Percentiles rank a stretch among this genome's conserved stretches.
phyloP scores from a whole-genome alignment of 2,113 vertebrate species.

The Gambusia affinis region DNA sequence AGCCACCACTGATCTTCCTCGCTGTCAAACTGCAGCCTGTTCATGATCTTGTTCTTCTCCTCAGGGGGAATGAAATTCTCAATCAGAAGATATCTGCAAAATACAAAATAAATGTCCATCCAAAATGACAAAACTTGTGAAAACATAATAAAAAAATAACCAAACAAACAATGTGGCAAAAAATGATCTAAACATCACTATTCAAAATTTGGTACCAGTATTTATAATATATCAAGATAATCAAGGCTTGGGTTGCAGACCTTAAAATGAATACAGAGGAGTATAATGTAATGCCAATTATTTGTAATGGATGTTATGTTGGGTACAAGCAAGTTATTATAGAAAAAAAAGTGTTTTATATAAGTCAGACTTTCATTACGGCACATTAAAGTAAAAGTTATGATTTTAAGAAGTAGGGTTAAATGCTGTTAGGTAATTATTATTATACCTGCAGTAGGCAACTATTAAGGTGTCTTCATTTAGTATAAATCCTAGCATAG shows the following conservation, averaged over 20 bases:
- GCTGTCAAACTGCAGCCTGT: slow-evolving; percentile 89
- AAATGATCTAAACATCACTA: neutral
- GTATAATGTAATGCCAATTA: no score
- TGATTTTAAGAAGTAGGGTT: no score
- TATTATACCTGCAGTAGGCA: no score
- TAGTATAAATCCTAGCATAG: no score
- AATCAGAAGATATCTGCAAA: slow-evolving; percentile 90
- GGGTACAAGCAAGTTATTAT: no score
- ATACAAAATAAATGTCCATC: slow-evolving; percentile 27
- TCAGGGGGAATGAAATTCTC: slow-evolving; percentile 97
- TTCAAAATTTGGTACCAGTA: neutral
- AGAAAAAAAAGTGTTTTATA: no score
- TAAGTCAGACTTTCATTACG: no score
- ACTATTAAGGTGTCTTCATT: no score
- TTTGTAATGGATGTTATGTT: no score
- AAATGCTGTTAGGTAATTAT: no score
- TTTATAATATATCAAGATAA: neutral
- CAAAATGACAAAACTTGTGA: neutral
- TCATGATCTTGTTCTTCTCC: slow-evolving; percentile 97
- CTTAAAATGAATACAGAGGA: neutral
- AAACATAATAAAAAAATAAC: neutral
- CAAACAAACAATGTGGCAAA: neutral
- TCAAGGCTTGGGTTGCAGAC: neutral
- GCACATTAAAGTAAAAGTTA: no score
- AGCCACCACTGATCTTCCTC: slow-evolving; percentile 97